Conservation (phyloP, 2,888 invertebrate genomes). For the Leucoptera coffeella region DNA sequence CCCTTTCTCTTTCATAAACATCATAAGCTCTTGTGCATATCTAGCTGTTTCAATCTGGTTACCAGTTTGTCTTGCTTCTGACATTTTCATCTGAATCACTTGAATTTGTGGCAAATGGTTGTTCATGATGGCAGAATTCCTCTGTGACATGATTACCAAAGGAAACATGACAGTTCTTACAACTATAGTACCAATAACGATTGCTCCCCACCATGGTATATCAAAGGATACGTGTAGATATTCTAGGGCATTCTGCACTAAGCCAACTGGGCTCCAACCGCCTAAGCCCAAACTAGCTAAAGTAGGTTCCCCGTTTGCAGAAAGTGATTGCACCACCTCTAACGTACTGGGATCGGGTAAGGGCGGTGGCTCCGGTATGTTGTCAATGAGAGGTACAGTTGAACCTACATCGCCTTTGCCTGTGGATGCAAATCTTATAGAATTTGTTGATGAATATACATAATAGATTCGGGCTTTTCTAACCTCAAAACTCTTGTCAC, state of each 20-base stretch:
- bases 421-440: slow-evolving; percentile 30
- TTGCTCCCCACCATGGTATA: slow-evolving; percentile 92
- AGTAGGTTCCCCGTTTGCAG: slow-evolving; percentile 65
- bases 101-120: slow-evolving; percentile 85
- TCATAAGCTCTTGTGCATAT: slow-evolving; percentile 70
- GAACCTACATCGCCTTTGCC: slow-evolving; percentile 18
- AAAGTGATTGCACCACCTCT: slow-evolving; percentile 29
- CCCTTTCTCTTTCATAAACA: slow-evolving; percentile 76
- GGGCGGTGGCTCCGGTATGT: slow-evolving; percentile 40
- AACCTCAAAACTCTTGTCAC: slow-evolving; percentile 37
- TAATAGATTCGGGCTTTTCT: slow-evolving; percentile 35
- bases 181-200: slow-evolving; percentile 71
- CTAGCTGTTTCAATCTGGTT: slow-evolving; percentile 72
- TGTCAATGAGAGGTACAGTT: slow-evolving; percentile 17
- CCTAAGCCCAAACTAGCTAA: slow-evolving; percentile 79
- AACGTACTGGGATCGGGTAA: slow-evolving; percentile 26
- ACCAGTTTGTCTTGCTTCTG: slow-evolving; percentile 78
- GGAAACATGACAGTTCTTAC: slow-evolving; percentile 78
- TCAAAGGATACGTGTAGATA: slow-evolving; percentile 72
- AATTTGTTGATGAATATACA: slow-evolving; percentile 27
- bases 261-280: slow-evolving; percentile 75
- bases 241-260: slow-evolving; percentile 77
- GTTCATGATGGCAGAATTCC: slow-evolving; percentile 73
- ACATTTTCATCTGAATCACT: slow-evolving; percentile 74
- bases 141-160: slow-evolving; percentile 75